Evolutionary conservation across 2,113 vertebrate species (phyloP), one percentile per base, ranked within the genome.

Genomic region (Callipepla squamata): DNA sequence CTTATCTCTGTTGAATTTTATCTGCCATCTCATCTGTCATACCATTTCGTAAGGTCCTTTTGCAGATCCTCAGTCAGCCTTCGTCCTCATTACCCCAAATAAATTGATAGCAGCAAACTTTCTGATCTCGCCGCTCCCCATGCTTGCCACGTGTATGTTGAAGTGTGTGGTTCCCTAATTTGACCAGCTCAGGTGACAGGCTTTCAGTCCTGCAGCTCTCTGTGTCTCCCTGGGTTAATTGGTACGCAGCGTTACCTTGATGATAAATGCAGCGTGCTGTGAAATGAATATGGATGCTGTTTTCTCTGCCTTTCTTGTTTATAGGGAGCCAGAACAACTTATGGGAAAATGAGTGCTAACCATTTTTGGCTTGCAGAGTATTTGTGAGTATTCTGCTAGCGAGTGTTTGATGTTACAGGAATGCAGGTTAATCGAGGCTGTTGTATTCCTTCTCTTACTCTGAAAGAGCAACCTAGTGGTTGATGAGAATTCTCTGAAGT

Each of bases 1-100:
- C 88, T 96, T 91, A 83, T 96, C 91, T 93, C 76, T 91, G 8
- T 82, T 85, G 92, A 85, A 91, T 94, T 90, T 96, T 47, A 38
- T 77, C 90, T 93, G 82, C 85, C 65, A 59, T 85, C 87, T 94
- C 82, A 58, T 91, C 76, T 90, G 87, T 83, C 87, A 38, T 63
- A 79, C 58, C 48, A 62, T 91, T 94, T 93, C 75, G 53, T 77
- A 83, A 94, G 82, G 87, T 93, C 76, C 80, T 95, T 87, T 65
- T 91, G 85, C 85, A 83, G 90, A 74, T 94, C 90, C 82, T 93
- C 32, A 87, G 85, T 62, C 81, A 80, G 85, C 63, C 72, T 89
- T 95, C 82, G 55, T 95, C 87, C 82, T 96, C 51, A 34, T 93
- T 95, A 91, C 87, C 59, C 38, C 77, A 82, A 53, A 89, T 91